phyloP scores from a whole-genome alignment of 2,113 vertebrate genomes.

The Hucho hucho region DNA sequence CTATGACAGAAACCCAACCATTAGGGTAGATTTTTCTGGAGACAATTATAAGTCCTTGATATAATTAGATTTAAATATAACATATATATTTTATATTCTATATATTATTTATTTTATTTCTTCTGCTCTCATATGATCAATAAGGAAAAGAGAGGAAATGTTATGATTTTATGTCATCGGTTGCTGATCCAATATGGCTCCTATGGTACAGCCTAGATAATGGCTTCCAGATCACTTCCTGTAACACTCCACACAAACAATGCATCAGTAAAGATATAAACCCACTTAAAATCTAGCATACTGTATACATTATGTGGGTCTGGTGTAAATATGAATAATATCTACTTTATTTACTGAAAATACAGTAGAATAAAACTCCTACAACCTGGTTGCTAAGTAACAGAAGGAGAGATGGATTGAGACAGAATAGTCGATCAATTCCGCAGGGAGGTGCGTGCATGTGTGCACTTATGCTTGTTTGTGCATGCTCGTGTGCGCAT shows the following conservation, averaged over 20 bases:
- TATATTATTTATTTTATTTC: too few relatives aligned
- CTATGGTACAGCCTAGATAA: too few relatives aligned
- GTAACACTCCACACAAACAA: not conserved
- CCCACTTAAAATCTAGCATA: not conserved
- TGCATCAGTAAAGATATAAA: not conserved
- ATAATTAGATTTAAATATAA: too few relatives aligned
- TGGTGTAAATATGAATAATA: constrained; percentile 43
- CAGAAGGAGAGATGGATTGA: constrained; percentile 79
- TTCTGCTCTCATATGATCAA: too few relatives aligned
- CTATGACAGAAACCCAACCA: too few relatives aligned
- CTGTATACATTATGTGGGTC: constrained; percentile 29
- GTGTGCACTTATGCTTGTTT: constrained; percentile 1
- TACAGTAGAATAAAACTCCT: constrained; percentile 64
- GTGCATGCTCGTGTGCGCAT: too few relatives aligned
- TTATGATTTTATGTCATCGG: not conserved
- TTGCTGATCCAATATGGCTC: not conserved
- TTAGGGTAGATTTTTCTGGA: too few relatives aligned
- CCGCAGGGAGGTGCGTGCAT: constrained; percentile 53
- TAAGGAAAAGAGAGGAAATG: not conserved
- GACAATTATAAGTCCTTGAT: too few relatives aligned
- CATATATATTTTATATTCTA: too few relatives aligned
- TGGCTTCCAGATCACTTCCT: too few relatives aligned
- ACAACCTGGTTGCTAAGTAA: constrained; percentile 77
- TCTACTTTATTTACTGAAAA: constrained; percentile 61
- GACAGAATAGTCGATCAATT: constrained; percentile 78